Conservation (phyloP, 64 coral and sea anemone species). For the Stylophora pistillata region DNA sequence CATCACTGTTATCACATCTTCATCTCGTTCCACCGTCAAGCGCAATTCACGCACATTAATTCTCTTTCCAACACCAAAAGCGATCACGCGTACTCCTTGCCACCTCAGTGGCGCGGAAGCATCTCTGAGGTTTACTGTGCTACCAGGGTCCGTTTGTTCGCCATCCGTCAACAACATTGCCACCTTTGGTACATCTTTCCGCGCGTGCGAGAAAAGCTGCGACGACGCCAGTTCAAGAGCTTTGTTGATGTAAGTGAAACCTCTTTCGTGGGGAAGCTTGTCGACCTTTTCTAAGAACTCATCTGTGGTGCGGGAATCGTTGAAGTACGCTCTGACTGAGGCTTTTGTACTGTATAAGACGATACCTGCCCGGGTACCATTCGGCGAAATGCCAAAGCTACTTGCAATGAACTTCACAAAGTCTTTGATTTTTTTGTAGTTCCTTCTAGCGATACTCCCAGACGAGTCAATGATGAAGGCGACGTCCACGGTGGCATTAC, state of each 20-base stretch:
- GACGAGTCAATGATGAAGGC: conserved; percentile 91
- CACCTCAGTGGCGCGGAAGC: neutral
- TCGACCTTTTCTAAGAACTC: conserved; percentile 60
- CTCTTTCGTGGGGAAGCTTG: conserved; percentile 41
- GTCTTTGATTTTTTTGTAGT: conserved; percentile 59
- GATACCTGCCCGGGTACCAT: conserved; percentile 60
- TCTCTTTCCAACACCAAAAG: conserved; percentile 33
- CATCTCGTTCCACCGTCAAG: conserved; percentile 16
- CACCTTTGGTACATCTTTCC: conserved; percentile 29
- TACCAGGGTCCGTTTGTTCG: conserved; percentile 19
- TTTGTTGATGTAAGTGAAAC: conserved; percentile 56
- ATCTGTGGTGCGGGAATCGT: conserved; percentile 24
- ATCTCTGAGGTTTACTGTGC: neutral
- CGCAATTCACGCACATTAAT: neutral
- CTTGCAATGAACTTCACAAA: conserved; percentile 56
- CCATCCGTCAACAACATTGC: conserved; percentile 42
- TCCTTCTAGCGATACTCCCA: conserved; percentile 52
- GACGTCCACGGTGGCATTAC: conserved; percentile 57
- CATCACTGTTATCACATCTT: conserved; percentile 48
- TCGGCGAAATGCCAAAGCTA: conserved; percentile 52
- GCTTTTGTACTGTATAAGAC: conserved; percentile 62
- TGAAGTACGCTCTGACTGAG: conserved; percentile 44
- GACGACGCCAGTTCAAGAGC: conserved; percentile 65
- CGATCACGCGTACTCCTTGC: conserved; percentile 15
- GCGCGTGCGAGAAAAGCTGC: conserved; percentile 44